Evolutionary conservation across 2,888 invertebrate species (phyloP), one percentile per base, ranked within the genome.

Genomic region (Ariolimax columbianus): DNA sequence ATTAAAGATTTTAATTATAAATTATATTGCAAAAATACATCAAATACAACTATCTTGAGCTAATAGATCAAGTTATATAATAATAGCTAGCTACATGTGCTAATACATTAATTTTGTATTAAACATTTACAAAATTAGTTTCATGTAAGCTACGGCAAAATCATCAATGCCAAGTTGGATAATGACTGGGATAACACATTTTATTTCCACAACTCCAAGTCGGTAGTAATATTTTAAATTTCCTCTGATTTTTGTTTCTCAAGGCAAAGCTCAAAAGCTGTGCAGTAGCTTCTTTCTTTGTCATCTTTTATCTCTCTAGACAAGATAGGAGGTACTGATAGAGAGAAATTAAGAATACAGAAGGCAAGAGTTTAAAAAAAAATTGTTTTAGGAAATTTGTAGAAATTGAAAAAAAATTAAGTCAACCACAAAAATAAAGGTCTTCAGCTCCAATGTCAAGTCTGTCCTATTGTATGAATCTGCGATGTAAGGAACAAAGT

Each of bases 21-120:
- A 40, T 72, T 40, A 72, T 72, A 72, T 72, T 40, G 72, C 38
- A 72, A 72, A 38, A 19, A 23, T 72, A 72, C 40, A 66, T 72
- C 19, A 72, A 72, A 38, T 40, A 4, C 7, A 72, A 72, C 72
- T 72, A 72, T 40, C 19, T 40, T 72, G 3, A 36, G 23, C 23
- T 72, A 72, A 72, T 40, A 72, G 4, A 40, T 72, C 23, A 0
- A 40, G 33, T 11, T 66, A 23, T 55, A 55, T 23, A 30, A 23
- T 30, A n/a, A 3, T 63, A 63, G 0, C 59, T n/a, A 63, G 3
- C 26, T 6, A 26, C 9, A 63, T 6, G n/a, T 63, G n/a, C 59
- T 4, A 63, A n/a, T 63, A 63, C 26, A n/a, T n/a, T n/a, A 4
- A 63, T n/a, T 63, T 2, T 63, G n/a, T 63, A 3, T 1, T n/a